phyloP scores from a whole-genome alignment of 1,140 invertebrate genomes.

The Lanistes nyassanus region DNA sequence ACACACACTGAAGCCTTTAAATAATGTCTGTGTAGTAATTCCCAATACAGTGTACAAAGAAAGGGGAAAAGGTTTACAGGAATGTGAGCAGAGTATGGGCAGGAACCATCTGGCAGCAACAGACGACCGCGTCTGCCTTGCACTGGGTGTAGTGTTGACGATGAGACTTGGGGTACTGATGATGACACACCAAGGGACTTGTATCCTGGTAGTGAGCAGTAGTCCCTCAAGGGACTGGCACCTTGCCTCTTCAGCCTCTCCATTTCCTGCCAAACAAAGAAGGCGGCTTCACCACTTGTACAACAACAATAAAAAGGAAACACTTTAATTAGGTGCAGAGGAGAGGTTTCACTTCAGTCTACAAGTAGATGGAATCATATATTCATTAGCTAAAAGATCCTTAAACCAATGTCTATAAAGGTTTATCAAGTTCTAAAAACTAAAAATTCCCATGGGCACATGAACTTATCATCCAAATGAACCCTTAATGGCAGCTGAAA shows the following conservation, averaged over 20 bases:
- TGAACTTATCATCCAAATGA: too few relatives aligned
- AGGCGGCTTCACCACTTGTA: neutral
- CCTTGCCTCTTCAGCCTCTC: conserved; percentile 29
- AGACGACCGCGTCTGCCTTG: neutral
- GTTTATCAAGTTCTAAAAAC: too few relatives aligned
- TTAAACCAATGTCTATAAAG: too few relatives aligned
- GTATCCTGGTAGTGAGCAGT: conserved; percentile 10
- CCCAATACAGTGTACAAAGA: too few relatives aligned
- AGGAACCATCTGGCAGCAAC: conserved; percentile 46
- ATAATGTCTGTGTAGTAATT: too few relatives aligned
- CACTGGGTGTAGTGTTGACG: neutral
- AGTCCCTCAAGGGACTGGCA: conserved; percentile 24
- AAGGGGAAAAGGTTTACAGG: conserved; percentile 21
- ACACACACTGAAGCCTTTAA: too few relatives aligned
- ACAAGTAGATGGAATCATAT: too few relatives aligned
- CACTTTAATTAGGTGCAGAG: neutral
- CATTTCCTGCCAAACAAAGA: conserved; percentile 29
- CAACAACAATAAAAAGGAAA: too few relatives aligned
- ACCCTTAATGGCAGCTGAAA: too few relatives aligned
- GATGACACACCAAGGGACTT: neutral
- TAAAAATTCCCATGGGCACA: too few relatives aligned
- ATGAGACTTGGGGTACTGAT: neutral
- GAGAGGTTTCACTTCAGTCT: too few relatives aligned
- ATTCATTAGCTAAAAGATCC: too few relatives aligned
- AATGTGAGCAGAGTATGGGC: conserved; percentile 42